These are phyloP conservation scores for Ibycter americanus DNA, from an alignment of 2,797 vertebrate genomes.

Conservation along the genomic window DNA sequence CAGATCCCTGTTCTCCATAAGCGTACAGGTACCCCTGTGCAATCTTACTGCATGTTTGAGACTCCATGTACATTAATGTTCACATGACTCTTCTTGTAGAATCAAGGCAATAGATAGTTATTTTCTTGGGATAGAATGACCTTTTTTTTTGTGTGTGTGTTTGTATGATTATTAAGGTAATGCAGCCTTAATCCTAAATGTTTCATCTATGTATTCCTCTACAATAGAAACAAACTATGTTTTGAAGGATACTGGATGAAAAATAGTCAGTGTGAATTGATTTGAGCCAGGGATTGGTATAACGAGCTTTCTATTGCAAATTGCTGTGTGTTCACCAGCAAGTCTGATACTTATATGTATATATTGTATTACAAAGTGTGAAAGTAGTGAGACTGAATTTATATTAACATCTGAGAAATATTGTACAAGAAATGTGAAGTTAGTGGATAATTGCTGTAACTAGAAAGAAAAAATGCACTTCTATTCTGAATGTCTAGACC, in stretches of 20 bases:
- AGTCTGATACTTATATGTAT: not conserved
- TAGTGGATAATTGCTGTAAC: not conserved
- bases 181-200: not conserved
- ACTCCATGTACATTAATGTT: not conserved
- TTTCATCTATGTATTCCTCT: not conserved
- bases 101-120: not conserved
- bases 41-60: not conserved
- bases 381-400: not conserved
- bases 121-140: not conserved
- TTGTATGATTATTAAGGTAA: not conserved
- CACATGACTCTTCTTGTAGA: not conserved
- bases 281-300: not conserved
- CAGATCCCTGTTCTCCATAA: accelerated
- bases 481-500: not conserved
- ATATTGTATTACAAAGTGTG: not conserved
- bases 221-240: not conserved
- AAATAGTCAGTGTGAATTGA: not conserved
- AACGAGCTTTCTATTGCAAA: not conserved
- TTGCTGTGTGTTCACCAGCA: not conserved
- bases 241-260: not conserved
- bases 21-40: not conserved
- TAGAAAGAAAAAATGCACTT: not conserved
- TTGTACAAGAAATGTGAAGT: not conserved
- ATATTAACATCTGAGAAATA: not conserved
- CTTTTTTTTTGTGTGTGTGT: not conserved